Evolutionary conservation across 2,113 vertebrate species (phyloP).

Genomic region (Antigone vipio): DNA sequence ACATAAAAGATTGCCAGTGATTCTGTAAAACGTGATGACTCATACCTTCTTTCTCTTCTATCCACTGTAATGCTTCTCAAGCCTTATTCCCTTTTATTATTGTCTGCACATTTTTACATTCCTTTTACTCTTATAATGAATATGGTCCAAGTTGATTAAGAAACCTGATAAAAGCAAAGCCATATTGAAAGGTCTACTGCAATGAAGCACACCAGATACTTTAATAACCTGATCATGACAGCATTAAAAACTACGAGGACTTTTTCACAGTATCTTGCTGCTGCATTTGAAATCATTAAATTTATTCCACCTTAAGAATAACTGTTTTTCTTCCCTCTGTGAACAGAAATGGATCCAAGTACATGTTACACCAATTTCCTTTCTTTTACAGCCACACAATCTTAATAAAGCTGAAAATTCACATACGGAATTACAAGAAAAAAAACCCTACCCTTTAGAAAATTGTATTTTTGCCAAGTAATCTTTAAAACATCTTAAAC

Average conservation of each 20-base stretch:
- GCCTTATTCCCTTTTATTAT: neutral
- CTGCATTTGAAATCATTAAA: neutral
- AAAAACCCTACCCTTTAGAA: neutral
- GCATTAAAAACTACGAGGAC: neutral
- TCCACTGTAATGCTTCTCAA: neutral
- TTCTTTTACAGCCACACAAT: neutral
- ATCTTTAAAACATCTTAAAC: neutral
- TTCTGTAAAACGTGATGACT: neutral
- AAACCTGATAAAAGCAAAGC: neutral
- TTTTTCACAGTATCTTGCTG: neutral
- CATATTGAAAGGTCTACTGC: neutral
- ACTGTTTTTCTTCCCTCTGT: neutral
- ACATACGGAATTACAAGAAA: neutral
- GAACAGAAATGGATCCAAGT: neutral
- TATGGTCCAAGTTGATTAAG: neutral
- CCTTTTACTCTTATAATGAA: neutral
- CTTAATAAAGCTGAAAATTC: neutral
- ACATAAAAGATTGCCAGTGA: neutral
- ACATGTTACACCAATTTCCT: neutral
- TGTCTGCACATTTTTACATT: neutral
- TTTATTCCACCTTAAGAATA: neutral
- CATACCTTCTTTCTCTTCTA: neutral
- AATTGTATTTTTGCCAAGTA: neutral
- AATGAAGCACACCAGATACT: neutral
- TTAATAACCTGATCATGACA: neutral